Percentiles rank a stretch among this genome's conserved stretches.
Conservation (phyloP, 2,888 invertebrate genomes). For the Diarsia brunnea region DNA sequence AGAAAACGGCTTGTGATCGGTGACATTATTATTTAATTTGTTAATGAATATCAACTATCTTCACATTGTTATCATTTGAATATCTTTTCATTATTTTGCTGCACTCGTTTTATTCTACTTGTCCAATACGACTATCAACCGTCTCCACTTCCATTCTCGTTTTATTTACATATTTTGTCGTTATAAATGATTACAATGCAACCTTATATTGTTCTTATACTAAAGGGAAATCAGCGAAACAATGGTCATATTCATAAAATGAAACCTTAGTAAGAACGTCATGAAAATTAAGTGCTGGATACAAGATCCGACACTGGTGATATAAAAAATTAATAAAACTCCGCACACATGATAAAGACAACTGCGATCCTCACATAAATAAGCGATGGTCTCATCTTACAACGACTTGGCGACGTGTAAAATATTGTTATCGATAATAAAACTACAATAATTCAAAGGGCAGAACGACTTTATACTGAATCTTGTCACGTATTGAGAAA, state of each 20-base stretch:
- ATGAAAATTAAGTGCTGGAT: slow-evolving; percentile 73
- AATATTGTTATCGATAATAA: slow-evolving; percentile 88
- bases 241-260: slow-evolving; percentile 60
- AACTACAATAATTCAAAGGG: slow-evolving; percentile 82
- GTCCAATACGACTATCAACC: too few species aligned
- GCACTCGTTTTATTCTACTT: neutral
- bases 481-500: slow-evolving; percentile 88
- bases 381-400: slow-evolving; percentile 81
- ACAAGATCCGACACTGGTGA: slow-evolving; percentile 70
- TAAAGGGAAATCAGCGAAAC: slow-evolving; percentile 47
- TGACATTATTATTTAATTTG: neutral
- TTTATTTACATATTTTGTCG: neutral
- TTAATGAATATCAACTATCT: neutral
- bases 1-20: neutral
- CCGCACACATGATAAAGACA: slow-evolving; percentile 77
- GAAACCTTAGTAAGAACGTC: slow-evolving; percentile 63
- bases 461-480: slow-evolving; percentile 82
- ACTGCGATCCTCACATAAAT: slow-evolving; percentile 80
- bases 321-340: slow-evolving; percentile 73
- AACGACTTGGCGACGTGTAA: slow-evolving; percentile 86
- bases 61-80: neutral
- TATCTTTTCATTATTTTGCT: neutral
- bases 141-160: neutral
- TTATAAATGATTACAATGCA: neutral
- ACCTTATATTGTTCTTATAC: slow-evolving; percentile 1